These are phyloP conservation scores for Pangasius djambal DNA, from an alignment of 2,797 vertebrate species.

Conservation along the genomic window DNA sequence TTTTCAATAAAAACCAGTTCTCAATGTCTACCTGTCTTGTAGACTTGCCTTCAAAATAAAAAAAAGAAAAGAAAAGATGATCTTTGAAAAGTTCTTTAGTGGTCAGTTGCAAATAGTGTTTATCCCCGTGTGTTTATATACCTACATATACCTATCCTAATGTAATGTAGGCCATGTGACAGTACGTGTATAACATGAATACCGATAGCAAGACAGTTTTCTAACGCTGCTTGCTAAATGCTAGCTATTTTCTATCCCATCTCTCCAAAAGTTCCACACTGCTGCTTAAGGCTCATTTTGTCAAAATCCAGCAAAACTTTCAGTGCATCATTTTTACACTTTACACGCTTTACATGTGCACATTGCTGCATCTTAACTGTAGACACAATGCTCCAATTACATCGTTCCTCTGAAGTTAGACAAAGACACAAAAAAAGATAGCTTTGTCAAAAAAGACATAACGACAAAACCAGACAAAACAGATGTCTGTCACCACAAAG, in stretches of 20 bases:
- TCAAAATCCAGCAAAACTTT: background rate
- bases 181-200: background rate
- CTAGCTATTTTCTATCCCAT: background rate
- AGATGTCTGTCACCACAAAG: constrained; percentile 26
- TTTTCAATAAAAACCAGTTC: constrained; percentile 1
- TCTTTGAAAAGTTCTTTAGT: background rate
- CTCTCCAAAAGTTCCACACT: background rate
- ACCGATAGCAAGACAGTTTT: background rate
- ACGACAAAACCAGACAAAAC: constrained; percentile 27
- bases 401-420: background rate
- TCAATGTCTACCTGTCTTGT: background rate
- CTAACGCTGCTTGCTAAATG: background rate
- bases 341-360: background rate
- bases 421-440: constrained; percentile 12
- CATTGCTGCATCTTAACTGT: background rate
- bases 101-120: background rate
- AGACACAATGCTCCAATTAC: background rate
- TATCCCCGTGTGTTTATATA: background rate
- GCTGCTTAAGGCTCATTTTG: background rate
- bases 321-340: background rate
- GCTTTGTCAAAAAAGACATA: constrained; percentile 17
- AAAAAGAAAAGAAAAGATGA: background rate
- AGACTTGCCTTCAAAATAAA: background rate
- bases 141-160: background rate
- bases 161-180: background rate